Percentiles rank a stretch among this genome's conserved stretches.
phyloP scores from a whole-genome alignment of 2,888 invertebrate genomes.

The Epistrophe eligans region DNA sequence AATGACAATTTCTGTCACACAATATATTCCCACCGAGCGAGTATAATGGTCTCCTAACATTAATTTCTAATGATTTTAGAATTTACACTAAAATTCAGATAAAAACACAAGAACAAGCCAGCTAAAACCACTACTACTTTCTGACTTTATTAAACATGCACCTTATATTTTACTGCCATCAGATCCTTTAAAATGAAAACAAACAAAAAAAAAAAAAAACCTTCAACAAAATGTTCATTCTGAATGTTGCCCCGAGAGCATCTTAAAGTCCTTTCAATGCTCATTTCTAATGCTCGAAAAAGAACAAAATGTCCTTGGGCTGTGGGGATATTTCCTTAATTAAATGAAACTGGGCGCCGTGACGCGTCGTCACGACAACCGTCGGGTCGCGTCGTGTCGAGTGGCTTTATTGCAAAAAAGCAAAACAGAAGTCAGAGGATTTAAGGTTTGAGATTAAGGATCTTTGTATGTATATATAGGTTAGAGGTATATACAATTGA shows the following conservation, averaged over 20 bases:
- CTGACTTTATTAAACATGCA: conserved; percentile 7
- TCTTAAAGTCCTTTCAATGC: conserved; percentile 62
- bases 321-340: conserved; percentile 60
- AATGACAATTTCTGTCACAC: neutral
- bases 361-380: neutral
- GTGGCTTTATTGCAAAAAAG: conserved; percentile 14
- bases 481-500: neutral
- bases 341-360: conserved; percentile 64
- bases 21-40: neutral
- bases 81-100: conserved; percentile 45
- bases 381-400: neutral
- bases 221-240: conserved; percentile 39
- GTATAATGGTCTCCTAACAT: neutral
- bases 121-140: conserved; percentile 10
- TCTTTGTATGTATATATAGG: neutral
- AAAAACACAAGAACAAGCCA: conserved; percentile 2
- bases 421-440: conserved; percentile 11
- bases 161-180: conserved; percentile 3
- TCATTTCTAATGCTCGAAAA: conserved; percentile 50
- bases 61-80: conserved; percentile 41
- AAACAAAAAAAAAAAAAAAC: conserved; percentile 18
- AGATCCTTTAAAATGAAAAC: neutral
- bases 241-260: conserved; percentile 59
- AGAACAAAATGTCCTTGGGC: conserved; percentile 33
- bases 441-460: conserved; percentile 4